Evolutionary conservation across 2,888 invertebrate species (phyloP).

Genomic region (Caradrina kadenii): DNA sequence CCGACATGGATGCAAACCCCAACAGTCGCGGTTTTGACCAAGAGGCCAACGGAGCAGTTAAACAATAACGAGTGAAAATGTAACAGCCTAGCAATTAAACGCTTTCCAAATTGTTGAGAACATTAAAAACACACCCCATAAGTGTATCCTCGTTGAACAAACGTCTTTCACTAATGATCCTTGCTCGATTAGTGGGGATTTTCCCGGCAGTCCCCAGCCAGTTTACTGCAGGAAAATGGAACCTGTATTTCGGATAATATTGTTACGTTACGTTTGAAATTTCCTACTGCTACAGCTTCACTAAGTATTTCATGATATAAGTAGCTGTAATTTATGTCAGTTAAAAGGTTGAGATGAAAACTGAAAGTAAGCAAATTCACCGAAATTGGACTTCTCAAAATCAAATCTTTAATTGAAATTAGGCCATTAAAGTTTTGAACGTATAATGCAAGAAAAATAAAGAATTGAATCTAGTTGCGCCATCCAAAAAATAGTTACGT

Average conservation of each 20-base stretch:
- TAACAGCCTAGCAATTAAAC: constrained; percentile 39
- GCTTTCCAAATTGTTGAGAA: constrained; percentile 50
- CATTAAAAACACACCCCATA: constrained; percentile 72
- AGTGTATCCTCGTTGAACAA: constrained; percentile 73
- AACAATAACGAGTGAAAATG: constrained; percentile 15
- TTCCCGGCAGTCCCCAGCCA: constrained; percentile 36
- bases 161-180: constrained; percentile 76
- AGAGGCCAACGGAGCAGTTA: no score
- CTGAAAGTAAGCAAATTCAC: not conserved
- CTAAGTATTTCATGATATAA: not conserved
- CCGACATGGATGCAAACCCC: no score
- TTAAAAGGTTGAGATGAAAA: not conserved
- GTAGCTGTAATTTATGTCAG: not conserved
- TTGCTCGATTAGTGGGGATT: constrained; percentile 73
- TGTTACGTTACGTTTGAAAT: constrained; percentile 12
- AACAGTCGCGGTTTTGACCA: no score
- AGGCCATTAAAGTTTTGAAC: no score
- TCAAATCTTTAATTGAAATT: no score
- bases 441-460: no score
- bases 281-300: not conserved
- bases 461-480: no score
- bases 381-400: not conserved
- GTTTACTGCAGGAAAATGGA: constrained; percentile 45
- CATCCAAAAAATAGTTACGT: no score
- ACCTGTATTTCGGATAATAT: constrained; percentile 23